Conservation (phyloP, 1,140 invertebrate genomes). For the Conus ventricosus region DNA sequence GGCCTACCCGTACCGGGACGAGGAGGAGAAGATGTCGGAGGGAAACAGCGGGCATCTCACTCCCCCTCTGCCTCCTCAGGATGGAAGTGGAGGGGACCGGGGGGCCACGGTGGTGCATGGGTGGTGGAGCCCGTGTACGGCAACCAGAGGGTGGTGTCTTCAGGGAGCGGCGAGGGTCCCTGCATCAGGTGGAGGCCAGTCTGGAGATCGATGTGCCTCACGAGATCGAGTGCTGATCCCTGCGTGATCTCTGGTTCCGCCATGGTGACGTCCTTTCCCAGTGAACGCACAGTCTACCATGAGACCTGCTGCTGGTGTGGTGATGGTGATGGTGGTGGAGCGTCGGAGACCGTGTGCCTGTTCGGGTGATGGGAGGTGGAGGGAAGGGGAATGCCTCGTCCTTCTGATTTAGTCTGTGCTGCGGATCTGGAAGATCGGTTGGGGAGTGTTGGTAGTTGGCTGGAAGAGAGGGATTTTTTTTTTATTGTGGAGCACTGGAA, state of each 20-base stretch:
- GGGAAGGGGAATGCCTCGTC: too few relatives aligned
- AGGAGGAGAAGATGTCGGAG: background rate
- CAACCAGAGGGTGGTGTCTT: background rate
- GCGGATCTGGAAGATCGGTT: too few relatives aligned
- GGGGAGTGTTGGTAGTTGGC: too few relatives aligned
- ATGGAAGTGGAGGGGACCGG: background rate
- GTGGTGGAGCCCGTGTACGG: slow-evolving; percentile 31
- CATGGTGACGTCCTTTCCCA: too few relatives aligned
- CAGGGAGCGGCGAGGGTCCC: background rate
- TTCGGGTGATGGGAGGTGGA: too few relatives aligned
- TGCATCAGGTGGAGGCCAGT: background rate
- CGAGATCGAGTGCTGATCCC: slow-evolving; percentile 15
- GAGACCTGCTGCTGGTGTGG: background rate
- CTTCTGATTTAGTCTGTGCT: too few relatives aligned
- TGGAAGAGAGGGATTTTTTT: too few relatives aligned
- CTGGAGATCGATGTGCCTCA: background rate
- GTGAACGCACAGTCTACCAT: background rate
- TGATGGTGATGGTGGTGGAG: background rate
- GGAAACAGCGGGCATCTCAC: background rate
- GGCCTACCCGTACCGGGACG: slow-evolving; percentile 1
- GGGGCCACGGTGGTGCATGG: background rate
- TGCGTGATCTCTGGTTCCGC: background rate
- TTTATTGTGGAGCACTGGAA: too few relatives aligned
- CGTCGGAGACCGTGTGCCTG: background rate
- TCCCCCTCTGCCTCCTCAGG: background rate